Percentiles rank a stretch among this genome's conserved stretches.
These are phyloP conservation scores for Acanthiza pusilla DNA, from an alignment of 2,797 vertebrate species.

Conservation along the genomic window DNA sequence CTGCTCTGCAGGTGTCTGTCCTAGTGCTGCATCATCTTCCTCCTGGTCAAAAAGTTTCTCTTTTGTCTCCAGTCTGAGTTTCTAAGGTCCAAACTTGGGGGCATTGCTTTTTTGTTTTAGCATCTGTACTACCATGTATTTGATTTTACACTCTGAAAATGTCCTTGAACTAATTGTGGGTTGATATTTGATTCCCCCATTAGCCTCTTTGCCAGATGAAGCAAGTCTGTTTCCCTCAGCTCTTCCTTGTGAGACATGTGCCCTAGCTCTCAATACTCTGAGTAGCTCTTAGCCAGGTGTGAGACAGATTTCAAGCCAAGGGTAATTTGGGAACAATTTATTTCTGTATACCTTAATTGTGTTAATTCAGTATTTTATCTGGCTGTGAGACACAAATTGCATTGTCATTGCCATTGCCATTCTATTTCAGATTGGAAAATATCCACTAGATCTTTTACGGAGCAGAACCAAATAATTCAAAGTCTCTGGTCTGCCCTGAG, in stretches of 20 bases:
- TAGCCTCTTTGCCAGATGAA: neutral
- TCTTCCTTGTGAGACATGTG: neutral
- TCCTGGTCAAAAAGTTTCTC: neutral
- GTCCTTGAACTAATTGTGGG: neutral
- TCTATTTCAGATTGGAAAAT: neutral
- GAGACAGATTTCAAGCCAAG: neutral
- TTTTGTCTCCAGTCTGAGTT: neutral
- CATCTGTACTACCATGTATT: neutral
- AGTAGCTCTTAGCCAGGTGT: neutral
- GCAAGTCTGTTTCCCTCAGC: neutral
- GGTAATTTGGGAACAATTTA: neutral
- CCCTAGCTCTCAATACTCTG: neutral
- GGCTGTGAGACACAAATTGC: neutral
- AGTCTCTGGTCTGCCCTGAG: neutral
- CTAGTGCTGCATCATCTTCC: neutral
- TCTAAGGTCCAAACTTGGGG: neutral
- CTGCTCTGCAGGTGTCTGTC: neutral
- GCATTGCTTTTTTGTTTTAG: neutral
- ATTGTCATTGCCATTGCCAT: neutral
- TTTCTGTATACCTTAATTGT: neutral
- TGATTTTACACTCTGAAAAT: neutral
- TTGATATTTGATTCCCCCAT: neutral
- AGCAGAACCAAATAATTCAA: neutral
- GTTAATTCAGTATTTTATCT: neutral
- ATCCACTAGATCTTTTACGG: neutral